phyloP scores from a whole-genome alignment of 2,797 vertebrate genomes.

The Sebastes ruberrimus region DNA sequence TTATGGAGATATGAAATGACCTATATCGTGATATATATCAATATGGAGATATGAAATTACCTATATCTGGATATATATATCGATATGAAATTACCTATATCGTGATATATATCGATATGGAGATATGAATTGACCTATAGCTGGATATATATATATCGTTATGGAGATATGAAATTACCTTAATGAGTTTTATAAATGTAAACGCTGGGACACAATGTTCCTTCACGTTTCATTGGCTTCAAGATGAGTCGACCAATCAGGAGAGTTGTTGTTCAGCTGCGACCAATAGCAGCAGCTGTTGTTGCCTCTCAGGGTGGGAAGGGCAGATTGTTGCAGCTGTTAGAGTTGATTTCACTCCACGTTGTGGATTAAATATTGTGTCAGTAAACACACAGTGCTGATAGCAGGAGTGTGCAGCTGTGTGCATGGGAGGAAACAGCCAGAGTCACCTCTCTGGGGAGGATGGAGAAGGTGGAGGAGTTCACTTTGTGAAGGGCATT shows the following conservation, averaged over 20 bases:
- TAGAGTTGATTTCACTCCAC: not conserved
- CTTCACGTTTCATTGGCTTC: not conserved
- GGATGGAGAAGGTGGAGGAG: constrained; percentile 50
- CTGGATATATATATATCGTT: too few species aligned
- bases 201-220: constrained; percentile 66
- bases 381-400: rapidly evolving
- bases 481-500: constrained; percentile 80
- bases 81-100: too few species aligned
- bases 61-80: too few species aligned
- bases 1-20: too few species aligned
- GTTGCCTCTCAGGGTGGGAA: constrained; percentile 20
- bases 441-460: constrained; percentile 66
- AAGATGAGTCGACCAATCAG: constrained; percentile 57
- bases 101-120: too few species aligned
- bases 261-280: constrained; percentile 36
- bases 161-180: too few species aligned
- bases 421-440: constrained; percentile 77
- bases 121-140: too few species aligned
- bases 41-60: too few species aligned
- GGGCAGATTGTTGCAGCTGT: constrained; percentile 22
- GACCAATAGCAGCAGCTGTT: constrained; percentile 65
- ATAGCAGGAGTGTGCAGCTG: not conserved
- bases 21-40: too few species aligned
- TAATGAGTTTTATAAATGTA: not conserved
- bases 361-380: constrained; percentile 13